Base-by-base conservation (phyloP, 2,797 vertebrate genomes). In the Syngnathus acus region DNA sequence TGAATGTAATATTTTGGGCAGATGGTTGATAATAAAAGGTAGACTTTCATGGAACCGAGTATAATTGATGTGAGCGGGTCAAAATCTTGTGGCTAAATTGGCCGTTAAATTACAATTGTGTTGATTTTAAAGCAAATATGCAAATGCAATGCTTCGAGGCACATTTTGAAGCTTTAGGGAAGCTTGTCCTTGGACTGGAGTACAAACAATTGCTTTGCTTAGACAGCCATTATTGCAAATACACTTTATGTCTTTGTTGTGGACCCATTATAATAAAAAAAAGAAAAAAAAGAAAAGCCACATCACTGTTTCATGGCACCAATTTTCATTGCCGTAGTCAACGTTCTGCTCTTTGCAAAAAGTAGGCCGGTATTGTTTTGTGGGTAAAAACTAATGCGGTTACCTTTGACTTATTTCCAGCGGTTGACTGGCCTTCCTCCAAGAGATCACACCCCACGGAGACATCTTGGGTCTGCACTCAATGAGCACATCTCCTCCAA, bases 401-500 rank as follows among this genome's bases (percentile, higher is more conserved):
- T 95, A 99, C 97, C 96, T 97, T 83, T 90, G 91, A 66, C 83
- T 96, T 80, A 93, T 92, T 83, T 71, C 82, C 1, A 98, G 84
- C 39, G 91, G 73, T 70, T 96, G 95, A 60, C 78, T 93, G 81
- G 93, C 94, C 85, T 94, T 98, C 81, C 92, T 92, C 97, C 97
- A 99, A 17, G 89, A 91, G 74, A 98, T 95, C 78, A 88, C 88
- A 51, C 96, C 95, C 88, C 92, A 93, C 4, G 97, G 97, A 76
- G 96, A 98, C 84, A 98, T 98, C 88, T 93, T 96, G 1, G 97
- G 97, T 72, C 93, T 95, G 83, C 97, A 98, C 77, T 98, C 95
- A 17, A 99, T 93, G 77, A 94, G 88, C 66, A 93, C 92, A 37
- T 97, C 94, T 51, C 96, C 95, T 3, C 95, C 95, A 65, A 94